Evolutionary conservation across 2,113 vertebrate species (phyloP).

Genomic region (Cephalopterus ornatus): DNA sequence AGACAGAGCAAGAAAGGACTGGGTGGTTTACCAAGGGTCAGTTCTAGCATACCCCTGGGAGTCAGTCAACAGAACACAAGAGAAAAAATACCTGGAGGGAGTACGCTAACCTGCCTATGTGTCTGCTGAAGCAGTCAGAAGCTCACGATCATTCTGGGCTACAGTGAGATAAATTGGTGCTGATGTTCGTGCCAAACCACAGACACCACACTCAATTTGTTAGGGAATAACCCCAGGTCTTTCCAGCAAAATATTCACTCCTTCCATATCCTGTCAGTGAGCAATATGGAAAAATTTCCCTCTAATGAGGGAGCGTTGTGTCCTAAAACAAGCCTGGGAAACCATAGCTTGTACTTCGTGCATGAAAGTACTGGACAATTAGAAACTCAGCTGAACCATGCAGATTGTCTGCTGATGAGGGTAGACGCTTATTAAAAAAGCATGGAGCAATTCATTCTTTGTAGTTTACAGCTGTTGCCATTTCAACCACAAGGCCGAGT

Average conservation of each 20-base stretch:
- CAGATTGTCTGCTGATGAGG: conserved; percentile 23
- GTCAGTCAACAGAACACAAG: neutral
- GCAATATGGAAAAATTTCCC: conserved; percentile 55
- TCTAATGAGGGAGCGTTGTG: conserved; percentile 15
- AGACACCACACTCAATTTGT: conserved; percentile 47
- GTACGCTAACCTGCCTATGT: neutral
- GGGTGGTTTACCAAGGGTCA: neutral
- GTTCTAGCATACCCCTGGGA: neutral
- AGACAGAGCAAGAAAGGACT: neutral
- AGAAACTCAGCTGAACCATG: conserved; percentile 34
- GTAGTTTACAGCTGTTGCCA: conserved; percentile 33
- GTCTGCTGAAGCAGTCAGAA: neutral
- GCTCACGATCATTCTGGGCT: neutral
- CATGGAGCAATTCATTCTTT: conserved; percentile 31
- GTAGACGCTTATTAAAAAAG: neutral
- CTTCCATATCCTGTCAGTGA: conserved; percentile 51
- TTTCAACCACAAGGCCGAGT: conserved; percentile 6
- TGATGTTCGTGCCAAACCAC: conserved; percentile 31
- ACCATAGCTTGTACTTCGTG: conserved; percentile 30
- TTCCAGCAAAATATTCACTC: conserved; percentile 48
- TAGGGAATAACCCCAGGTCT: conserved; percentile 57
- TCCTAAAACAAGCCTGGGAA: conserved; percentile 20
- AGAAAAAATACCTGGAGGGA: neutral
- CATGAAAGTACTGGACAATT: conserved; percentile 47
- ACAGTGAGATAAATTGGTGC: conserved; percentile 3